Evolutionary conservation across 2,888 invertebrate species (phyloP).

Genomic region (Protula sp.): DNA sequence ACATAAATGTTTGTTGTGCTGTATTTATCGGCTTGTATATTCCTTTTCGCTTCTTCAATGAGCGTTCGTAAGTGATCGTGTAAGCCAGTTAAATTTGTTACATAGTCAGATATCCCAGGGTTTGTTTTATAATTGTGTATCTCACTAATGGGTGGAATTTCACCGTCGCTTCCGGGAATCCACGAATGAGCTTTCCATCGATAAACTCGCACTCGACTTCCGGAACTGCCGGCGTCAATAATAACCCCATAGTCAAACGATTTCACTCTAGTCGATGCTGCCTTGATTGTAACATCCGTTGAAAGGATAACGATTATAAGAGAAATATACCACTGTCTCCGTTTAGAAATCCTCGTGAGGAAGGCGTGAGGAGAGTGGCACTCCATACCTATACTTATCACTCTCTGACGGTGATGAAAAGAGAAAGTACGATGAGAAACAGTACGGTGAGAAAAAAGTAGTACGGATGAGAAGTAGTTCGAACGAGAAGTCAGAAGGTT

Average conservation of each 20-base stretch:
- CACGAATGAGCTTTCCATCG: conserved; percentile 55
- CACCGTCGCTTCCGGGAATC: conserved; percentile 16
- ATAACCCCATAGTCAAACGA: conserved; percentile 52
- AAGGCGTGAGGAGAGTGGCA: too few species aligned
- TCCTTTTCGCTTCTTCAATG: neutral
- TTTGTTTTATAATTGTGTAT: neutral
- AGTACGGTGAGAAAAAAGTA: too few species aligned
- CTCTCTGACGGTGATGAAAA: too few species aligned
- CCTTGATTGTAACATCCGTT: neutral
- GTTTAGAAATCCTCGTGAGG: too few species aligned
- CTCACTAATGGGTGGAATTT: conserved; percentile 8
- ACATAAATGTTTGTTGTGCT: neutral
- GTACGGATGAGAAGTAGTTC: too few species aligned
- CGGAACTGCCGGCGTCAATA: conserved; percentile 57
- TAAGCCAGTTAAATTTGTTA: neutral
- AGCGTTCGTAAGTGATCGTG: neutral
- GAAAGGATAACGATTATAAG: neutral
- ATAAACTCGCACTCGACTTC: conserved; percentile 56
- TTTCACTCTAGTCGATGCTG: too few species aligned
- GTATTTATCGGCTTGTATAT: neutral
- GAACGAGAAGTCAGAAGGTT: too few species aligned
- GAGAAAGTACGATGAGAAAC: too few species aligned
- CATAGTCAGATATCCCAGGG: neutral
- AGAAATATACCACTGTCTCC: neutral
- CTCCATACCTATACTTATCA: too few species aligned